Conservation (phyloP, 2,888 invertebrate genomes). For the Netelia inedita region DNA sequence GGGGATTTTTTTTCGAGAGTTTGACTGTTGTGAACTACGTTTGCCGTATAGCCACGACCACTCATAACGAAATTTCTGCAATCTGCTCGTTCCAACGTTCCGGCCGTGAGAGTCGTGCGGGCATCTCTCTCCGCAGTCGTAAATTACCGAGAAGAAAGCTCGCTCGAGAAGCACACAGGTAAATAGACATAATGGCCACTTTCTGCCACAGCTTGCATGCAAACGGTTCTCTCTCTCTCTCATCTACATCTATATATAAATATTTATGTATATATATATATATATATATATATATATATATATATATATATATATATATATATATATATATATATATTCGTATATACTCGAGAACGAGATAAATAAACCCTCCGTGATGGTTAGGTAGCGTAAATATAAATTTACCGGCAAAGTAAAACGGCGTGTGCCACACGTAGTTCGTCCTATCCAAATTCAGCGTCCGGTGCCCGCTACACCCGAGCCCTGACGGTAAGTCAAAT, state of each 20-base stretch:
- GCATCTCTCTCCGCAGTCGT: conserved; percentile 42
- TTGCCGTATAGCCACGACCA: conserved; percentile 3
- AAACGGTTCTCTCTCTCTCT: neutral
- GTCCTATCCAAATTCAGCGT: conserved; percentile 16
- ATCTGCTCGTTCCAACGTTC: conserved; percentile 26
- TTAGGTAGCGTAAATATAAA: conserved; percentile 55
- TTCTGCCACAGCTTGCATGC: conserved; percentile 50
- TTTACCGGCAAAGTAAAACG: conserved; percentile 42
- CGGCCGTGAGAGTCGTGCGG: conserved; percentile 13
- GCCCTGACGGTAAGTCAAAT: conserved; percentile 25
- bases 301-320: neutral
- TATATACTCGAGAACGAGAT: conserved; percentile 41
- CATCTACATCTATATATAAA: neutral
- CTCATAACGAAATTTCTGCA: conserved; percentile 41
- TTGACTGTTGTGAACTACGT: conserved; percentile 22
- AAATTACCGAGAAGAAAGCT: conserved; percentile 56
- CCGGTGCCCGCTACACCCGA: conserved; percentile 6
- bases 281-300: neutral
- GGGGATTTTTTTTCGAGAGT: neutral
- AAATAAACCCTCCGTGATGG: conserved; percentile 39
- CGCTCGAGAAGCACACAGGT: conserved; percentile 38
- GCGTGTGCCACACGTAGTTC: conserved; percentile 36
- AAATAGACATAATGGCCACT: conserved; percentile 64
- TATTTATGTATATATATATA: neutral
- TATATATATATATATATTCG: neutral